Evolutionary conservation across 2,888 invertebrate genomes (phyloP), one percentile per base, ranked within the genome.

Genomic region (Cecidostiba fungosa): DNA sequence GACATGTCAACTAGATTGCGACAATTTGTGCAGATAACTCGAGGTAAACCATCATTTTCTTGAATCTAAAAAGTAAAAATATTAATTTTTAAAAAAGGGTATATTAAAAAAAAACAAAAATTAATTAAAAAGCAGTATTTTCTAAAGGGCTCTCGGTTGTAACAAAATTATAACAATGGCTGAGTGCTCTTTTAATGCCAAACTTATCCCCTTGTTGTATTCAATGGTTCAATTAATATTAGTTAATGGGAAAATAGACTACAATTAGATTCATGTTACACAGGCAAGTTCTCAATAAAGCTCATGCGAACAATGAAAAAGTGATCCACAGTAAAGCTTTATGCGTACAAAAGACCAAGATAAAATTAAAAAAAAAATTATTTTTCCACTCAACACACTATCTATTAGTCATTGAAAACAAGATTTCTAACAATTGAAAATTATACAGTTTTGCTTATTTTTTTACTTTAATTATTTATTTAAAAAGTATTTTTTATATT

Each of bases 21-120:
- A 86, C 92, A 92, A 19, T 89, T 79, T 36, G 88, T 86, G 83
- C 92, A 92, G 43, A 92, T 90, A 16, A 87, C 86, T 8, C 88
- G 78, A 29, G 92, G 92, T 62, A 92, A 87, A 12, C 92, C 92
- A 82, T 92, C 92, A 14, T 91, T 92, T 87, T 92, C 90, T 87
- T 89, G 87, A 19, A 92, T 88, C 92, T 92, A 72, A 19, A 88
- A 89, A 80, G 29, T 29, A 74, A 73, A 59, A 39, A 54, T 39
- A 79, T 83, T 39, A 26, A 73, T 39, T 39, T 26, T 26, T 50
- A 76, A 19, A 62, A 66, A 23, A 32, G 50, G 3, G 0, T 8
- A 23, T 1, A 50, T 73, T 19, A 47, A n/a, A 36, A n/a, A 29
- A 23, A 36, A 66, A 70, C 32, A 85, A 50, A 74, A 29, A n/a